These are phyloP conservation scores for Macrobrachium rosenbergii DNA, from an alignment of 1,140 invertebrate genomes.

Conservation along the genomic window DNA sequence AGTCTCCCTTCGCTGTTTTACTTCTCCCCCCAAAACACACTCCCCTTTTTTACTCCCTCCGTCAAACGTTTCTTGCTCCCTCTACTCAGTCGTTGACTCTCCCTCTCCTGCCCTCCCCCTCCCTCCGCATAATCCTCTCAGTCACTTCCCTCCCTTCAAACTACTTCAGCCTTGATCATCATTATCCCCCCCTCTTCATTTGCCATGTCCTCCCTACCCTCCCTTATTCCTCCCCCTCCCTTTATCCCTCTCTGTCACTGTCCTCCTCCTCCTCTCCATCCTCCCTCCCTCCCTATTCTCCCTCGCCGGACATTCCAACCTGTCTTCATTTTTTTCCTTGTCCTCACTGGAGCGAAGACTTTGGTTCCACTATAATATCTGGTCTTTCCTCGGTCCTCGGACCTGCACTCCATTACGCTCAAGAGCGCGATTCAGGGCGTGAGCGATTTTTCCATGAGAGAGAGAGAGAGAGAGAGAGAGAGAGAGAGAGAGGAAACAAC, in stretches of 20 bases:
- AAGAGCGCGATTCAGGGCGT: too few species aligned
- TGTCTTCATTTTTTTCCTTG: too few species aligned
- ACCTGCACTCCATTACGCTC: too few species aligned
- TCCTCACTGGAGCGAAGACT: too few species aligned
- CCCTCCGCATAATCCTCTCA: neutral
- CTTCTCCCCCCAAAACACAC: too few species aligned
- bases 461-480: too few species aligned
- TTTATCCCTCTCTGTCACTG: neutral
- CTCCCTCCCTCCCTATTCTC: neutral
- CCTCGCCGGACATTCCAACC: too few species aligned
- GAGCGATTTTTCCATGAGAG: too few species aligned
- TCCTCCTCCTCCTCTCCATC: neutral
- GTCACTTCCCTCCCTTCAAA: neutral
- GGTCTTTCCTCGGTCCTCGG: too few species aligned
- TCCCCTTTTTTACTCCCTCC: neutral
- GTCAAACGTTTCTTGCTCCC: neutral
- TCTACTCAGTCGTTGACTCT: neutral
- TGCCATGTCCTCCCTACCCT: neutral
- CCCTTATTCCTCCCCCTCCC: neutral
- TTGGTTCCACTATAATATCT: too few species aligned
- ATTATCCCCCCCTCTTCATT: neutral
- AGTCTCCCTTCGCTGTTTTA: too few species aligned
- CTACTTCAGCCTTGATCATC: neutral
- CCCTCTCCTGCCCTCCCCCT: neutral
- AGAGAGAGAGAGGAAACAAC: too few species aligned